These are phyloP conservation scores for Drosophila trapezifrons DNA, from an alignment of 1,140 invertebrate genomes.

Conservation along the genomic window DNA sequence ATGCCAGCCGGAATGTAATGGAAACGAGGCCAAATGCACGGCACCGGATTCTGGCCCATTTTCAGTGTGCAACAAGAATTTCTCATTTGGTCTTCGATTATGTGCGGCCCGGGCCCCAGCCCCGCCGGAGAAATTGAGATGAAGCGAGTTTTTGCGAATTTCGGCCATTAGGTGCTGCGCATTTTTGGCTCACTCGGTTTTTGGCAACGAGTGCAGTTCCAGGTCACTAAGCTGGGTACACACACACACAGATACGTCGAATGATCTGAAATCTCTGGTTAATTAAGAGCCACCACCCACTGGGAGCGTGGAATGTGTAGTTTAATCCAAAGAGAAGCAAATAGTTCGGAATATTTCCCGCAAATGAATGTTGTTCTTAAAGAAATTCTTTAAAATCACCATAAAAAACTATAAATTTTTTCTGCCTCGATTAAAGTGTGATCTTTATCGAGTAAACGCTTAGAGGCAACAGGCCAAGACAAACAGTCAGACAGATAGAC, in stretches of 20 bases:
- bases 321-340: not conserved
- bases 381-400: too few relatives aligned
- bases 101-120: slow-evolving; percentile 3
- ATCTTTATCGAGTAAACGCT: slow-evolving; percentile 51
- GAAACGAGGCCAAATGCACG: slow-evolving; percentile 59
- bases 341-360: too few relatives aligned
- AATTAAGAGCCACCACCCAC: not conserved
- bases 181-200: slow-evolving; percentile 35
- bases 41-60: slow-evolving; percentile 5
- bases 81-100: slow-evolving; percentile 63
- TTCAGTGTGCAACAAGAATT: slow-evolving; percentile 51
- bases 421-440: slow-evolving; percentile 32
- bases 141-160: slow-evolving; percentile 11
- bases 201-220: slow-evolving; percentile 22
- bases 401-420: not conserved
- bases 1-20: slow-evolving; percentile 34
- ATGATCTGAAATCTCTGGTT: slow-evolving; percentile 7
- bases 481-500: slow-evolving; percentile 52
- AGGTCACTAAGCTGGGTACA: slow-evolving; percentile 22
- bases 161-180: slow-evolving; percentile 32
- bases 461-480: slow-evolving; percentile 32
- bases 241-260: not conserved
- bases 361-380: too few relatives aligned
- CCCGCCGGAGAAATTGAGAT: slow-evolving; percentile 8
- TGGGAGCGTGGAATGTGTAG: too few relatives aligned